These are phyloP conservation scores for Zaprionus kolodkinae DNA, from an alignment of 1,140 invertebrate species.

Conservation along the genomic window DNA sequence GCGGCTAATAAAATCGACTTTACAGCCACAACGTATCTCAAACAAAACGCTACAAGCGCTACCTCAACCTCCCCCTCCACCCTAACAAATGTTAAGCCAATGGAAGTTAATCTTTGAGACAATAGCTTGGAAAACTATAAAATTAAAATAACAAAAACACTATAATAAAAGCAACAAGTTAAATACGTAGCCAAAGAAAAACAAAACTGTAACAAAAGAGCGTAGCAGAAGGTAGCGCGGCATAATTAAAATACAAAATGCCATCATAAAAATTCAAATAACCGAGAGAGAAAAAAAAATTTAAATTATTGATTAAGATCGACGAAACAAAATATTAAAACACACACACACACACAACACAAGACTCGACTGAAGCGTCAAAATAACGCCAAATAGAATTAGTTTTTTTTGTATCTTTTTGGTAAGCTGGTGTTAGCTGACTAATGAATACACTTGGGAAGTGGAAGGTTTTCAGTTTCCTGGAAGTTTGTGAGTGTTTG, in stretches of 20 bases:
- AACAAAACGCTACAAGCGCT: constrained; percentile 31
- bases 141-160: constrained; percentile 69
- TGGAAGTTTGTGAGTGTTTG: not conserved
- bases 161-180: constrained; percentile 45
- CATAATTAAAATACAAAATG: constrained; percentile 62
- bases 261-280: constrained; percentile 77
- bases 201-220: constrained; percentile 42
- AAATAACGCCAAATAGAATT: constrained; percentile 60
- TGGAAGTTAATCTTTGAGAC: constrained; percentile 46
- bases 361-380: constrained; percentile 59
- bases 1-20: constrained; percentile 45
- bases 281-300: constrained; percentile 59
- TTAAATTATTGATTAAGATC: constrained; percentile 83
- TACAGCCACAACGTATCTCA: constrained; percentile 15
- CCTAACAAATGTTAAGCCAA: constrained; percentile 42
- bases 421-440: constrained; percentile 11
- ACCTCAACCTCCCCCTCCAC: constrained; percentile 10
- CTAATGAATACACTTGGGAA: constrained; percentile 26
- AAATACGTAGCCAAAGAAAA: constrained; percentile 21
- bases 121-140: constrained; percentile 38
- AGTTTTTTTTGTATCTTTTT: not conserved
- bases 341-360: constrained; percentile 14
- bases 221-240: constrained; percentile 9
- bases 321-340: constrained; percentile 74
- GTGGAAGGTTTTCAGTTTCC: not conserved